Evolutionary conservation across 2,888 invertebrate species (phyloP), one percentile per base, ranked within the genome.

Genomic region (Scaptomyza polygonia): DNA sequence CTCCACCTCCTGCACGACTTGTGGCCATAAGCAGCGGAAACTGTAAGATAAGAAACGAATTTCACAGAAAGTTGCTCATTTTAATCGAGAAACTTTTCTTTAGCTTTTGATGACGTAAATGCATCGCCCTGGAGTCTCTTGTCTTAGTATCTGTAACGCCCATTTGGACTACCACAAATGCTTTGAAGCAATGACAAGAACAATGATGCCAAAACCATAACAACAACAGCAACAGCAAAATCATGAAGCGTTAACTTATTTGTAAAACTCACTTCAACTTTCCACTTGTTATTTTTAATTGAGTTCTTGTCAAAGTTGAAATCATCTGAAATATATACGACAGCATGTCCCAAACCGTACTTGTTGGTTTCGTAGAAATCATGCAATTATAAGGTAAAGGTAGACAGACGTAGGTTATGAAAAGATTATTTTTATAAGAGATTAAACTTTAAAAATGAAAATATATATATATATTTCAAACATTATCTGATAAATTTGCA

Each of bases 1-100:
- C 63, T 47, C 48, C 63, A 43, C 48, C 6, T 48, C n/a, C 11
- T 21, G 21, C 11, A 7, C 14, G 12, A 14, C 49, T 66, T 49
- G n/a, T 53, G 57, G 74, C 68, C 49, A 66, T 69, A 79, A 85
- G 87, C 75, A 76, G 75, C 81, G 77, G 86, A 86, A 79, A 77
- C 72, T 67, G 66, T 73, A 64, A 72, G 87, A 88, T 84, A 86
- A 80, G 79, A 64, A 16, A 6, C 1, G 62, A 67, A 71, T 79
- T 74, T 67, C 53, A 67, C 67, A 76, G 72, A 79, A 81, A 87
- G 71, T 87, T 87, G 68, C 65, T 58, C 76, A 73, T 87, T 85
- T 84, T 85, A 85, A 86, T 83, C 83, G 87, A 73, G 71, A 79
- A 87, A 87, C 64, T 87, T 84, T 75, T 57, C 77, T 43, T 40